Evolutionary conservation across 2,888 invertebrate species (phyloP).

Genomic region (Himalopsyche tibetana): DNA sequence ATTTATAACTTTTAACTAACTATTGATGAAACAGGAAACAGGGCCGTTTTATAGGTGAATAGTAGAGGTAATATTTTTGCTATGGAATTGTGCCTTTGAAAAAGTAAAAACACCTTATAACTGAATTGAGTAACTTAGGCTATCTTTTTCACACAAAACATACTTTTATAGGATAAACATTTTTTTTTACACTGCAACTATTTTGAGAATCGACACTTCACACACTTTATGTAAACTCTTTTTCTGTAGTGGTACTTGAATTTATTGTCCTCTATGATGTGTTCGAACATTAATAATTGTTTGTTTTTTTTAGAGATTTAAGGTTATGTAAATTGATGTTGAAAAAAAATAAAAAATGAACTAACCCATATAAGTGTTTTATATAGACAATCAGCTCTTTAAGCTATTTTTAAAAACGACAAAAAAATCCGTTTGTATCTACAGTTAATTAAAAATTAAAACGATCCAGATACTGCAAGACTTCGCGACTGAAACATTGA

Average conservation of each 20-base stretch:
- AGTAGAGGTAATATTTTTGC: constrained; percentile 3
- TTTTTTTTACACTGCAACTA: not conserved
- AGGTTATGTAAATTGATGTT: constrained; percentile 32
- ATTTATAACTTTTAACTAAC: not conserved
- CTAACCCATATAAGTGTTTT: constrained; percentile 20
- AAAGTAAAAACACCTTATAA: not conserved
- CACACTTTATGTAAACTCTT: not conserved
- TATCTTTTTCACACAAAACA: not conserved
- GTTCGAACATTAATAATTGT: constrained; percentile 31
- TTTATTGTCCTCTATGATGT: constrained; percentile 2
- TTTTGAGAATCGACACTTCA: not conserved
- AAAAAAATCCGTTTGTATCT: no score
- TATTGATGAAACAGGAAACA: constrained; percentile 26
- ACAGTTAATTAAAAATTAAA: no score
- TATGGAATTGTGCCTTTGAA: constrained; percentile 34
- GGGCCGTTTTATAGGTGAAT: not conserved
- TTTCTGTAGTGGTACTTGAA: constrained; percentile 8
- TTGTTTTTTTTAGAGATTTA: constrained; percentile 36
- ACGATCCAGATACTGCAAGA: no score
- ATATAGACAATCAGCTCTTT: not conserved
- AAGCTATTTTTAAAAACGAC: no score
- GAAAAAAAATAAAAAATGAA: constrained; percentile 22
- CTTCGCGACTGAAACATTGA: no score
- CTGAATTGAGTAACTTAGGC: not conserved
- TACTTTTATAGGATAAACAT: not conserved